Evolutionary conservation across 2,888 invertebrate genomes (phyloP).

Genomic region (Nemoura dubitans): DNA sequence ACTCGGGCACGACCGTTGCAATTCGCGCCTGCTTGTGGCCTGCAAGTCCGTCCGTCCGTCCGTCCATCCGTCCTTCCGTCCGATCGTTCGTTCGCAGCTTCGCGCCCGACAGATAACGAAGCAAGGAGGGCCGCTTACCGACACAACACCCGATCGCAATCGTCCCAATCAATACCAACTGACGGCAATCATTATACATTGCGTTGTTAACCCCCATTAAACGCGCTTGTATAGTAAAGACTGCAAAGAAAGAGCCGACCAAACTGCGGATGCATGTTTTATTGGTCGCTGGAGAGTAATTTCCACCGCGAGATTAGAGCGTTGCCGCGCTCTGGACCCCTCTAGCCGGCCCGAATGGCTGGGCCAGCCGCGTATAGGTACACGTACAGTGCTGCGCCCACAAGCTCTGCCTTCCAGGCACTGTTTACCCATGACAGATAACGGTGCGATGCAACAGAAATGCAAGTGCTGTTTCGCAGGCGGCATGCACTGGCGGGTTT

Average conservation of each 20-base stretch:
- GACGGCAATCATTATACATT: not conserved
- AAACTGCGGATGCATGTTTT: constrained; percentile 12
- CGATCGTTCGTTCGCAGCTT: no score
- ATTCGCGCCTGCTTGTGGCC: not conserved
- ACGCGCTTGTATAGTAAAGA: not conserved
- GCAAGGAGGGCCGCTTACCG: not conserved
- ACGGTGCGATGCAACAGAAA: not conserved
- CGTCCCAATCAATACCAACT: not conserved
- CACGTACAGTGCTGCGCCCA: not conserved
- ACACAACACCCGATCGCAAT: not conserved
- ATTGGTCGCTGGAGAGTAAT: not conserved
- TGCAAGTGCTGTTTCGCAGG: not conserved
- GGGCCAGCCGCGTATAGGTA: not conserved
- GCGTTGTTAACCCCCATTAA: constrained; percentile 7
- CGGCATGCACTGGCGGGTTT: not conserved
- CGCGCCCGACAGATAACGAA: not conserved
- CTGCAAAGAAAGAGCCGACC: not conserved
- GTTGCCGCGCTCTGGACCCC: not conserved
- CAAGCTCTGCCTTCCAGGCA: not conserved
- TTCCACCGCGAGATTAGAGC: not conserved
- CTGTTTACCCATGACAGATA: not conserved
- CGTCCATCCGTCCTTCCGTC: no score
- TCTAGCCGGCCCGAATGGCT: not conserved
- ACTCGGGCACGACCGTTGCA: not conserved
- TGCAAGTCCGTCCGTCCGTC: not conserved